Percentiles rank a stretch among this genome's conserved stretches.
These are phyloP conservation scores for Euzetes globulus DNA, from an alignment of 2,888 invertebrate species.

Conservation along the genomic window DNA sequence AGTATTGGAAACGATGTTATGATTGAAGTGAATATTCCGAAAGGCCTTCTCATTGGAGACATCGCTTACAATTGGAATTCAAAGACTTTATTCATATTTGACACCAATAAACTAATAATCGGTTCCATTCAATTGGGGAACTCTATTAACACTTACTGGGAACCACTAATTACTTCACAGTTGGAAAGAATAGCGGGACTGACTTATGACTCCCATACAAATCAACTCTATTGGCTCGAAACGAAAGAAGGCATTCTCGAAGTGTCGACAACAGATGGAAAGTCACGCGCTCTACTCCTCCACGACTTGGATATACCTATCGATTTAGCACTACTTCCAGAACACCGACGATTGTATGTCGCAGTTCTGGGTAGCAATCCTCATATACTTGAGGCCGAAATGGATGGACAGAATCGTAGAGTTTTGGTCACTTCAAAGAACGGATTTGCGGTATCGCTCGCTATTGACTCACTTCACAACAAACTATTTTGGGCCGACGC, in stretches of 20 bases:
- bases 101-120: conserved; percentile 43
- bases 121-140: not conserved
- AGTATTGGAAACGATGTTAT: conserved; percentile 52
- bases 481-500: conserved; percentile 42
- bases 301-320: conserved; percentile 53
- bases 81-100: conserved; percentile 50
- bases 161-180: conserved; percentile 46
- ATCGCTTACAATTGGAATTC: conserved; percentile 44
- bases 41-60: not conserved
- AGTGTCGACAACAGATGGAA: conserved; percentile 57
- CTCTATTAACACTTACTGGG: not conserved
- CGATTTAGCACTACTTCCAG: conserved; percentile 61
- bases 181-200: conserved; percentile 54
- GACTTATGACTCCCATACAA: conserved; percentile 62
- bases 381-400: conserved; percentile 58
- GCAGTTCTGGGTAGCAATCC: conserved; percentile 46
- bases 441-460: conserved; percentile 37
- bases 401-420: conserved; percentile 58
- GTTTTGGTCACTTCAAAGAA: conserved; percentile 28
- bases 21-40: not conserved
- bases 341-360: conserved; percentile 63
- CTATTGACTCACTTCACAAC: conserved; percentile 35
- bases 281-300: conserved; percentile 56
- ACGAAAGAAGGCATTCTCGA: conserved; percentile 58
- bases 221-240: conserved; percentile 67